Percentiles rank a stretch among this genome's conserved stretches.
phyloP scores from a whole-genome alignment of 1,140 invertebrate species.

The Drosophila eugracilis region DNA sequence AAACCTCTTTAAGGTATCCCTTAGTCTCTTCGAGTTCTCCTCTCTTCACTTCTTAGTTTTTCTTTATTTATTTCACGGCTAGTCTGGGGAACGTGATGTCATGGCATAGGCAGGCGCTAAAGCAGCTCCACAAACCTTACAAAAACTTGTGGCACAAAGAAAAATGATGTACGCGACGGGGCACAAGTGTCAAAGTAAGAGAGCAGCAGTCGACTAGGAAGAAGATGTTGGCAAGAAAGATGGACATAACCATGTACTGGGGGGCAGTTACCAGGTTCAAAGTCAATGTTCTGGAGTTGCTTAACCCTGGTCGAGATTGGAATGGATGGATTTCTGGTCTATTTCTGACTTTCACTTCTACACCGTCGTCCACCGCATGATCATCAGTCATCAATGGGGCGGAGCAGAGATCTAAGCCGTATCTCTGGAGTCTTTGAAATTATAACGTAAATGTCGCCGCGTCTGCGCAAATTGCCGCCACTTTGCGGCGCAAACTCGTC shows the following conservation, averaged over 20 bases:
- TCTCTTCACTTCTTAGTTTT: conserved; percentile 19
- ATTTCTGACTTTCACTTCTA: conserved; percentile 68
- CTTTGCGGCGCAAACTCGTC: conserved; percentile 44
- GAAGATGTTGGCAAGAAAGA: conserved; percentile 36
- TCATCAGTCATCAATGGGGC: conserved; percentile 39
- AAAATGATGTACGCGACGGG: conserved; percentile 62
- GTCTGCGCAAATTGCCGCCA: conserved; percentile 64
- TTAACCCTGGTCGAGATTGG: conserved; percentile 15
- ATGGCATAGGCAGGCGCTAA: conserved; percentile 63
- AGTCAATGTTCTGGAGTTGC: conserved; percentile 54
- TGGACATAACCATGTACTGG: conserved; percentile 39
- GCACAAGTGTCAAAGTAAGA: conserved; percentile 60
- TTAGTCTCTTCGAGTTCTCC: conserved; percentile 1
- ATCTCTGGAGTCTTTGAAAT: conserved; percentile 47
- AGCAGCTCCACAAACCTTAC: conserved; percentile 23
- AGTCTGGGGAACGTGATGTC: conserved; percentile 61
- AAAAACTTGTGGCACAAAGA: conserved; percentile 29
- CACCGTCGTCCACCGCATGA: conserved; percentile 3
- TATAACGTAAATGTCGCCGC: conserved; percentile 75
- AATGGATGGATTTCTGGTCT: conserved; percentile 31
- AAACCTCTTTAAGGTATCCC: conserved; percentile 3
- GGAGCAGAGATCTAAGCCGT: conserved; percentile 14
- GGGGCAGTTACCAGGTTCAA: conserved; percentile 40
- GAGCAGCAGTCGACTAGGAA: conserved; percentile 22
- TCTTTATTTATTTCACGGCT: conserved; percentile 30